Conservation (phyloP, 2,797 vertebrate species). For the Luscinia luscinia region DNA sequence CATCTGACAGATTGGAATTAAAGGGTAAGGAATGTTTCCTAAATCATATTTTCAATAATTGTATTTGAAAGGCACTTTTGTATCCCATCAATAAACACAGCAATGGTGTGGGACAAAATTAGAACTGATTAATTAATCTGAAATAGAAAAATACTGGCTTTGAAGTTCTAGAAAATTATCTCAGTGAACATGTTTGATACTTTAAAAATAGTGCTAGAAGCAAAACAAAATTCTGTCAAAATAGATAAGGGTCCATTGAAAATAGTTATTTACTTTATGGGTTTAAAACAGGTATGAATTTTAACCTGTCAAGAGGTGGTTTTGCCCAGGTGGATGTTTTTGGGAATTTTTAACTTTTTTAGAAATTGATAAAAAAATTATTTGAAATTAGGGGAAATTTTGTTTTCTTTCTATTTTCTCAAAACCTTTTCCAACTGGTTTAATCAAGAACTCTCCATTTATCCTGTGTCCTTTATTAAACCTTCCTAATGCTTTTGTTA, state of each 20-base stretch:
- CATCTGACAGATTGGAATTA: slow-evolving; percentile 16
- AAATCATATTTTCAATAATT: neutral
- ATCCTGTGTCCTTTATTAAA: neutral
- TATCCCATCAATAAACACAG: neutral
- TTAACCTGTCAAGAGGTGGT: neutral
- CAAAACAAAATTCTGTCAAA: neutral
- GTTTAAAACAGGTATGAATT: neutral
- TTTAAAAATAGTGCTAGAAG: neutral
- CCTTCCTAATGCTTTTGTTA: neutral
- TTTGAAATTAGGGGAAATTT: neutral
- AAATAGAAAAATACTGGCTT: neutral
- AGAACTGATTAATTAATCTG: neutral
- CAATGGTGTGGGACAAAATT: neutral
- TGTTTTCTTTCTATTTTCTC: neutral
- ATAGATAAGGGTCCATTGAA: neutral
- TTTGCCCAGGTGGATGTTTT: neutral
- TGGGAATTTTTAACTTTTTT: neutral
- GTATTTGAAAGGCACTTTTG: neutral
- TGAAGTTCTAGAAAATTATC: neutral
- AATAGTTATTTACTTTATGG: accelerated
- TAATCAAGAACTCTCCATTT: neutral
- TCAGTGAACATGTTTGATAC: neutral
- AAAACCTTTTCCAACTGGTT: neutral
- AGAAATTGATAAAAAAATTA: neutral
- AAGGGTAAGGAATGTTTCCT: neutral